Percentiles rank a stretch among this genome's conserved stretches.
Conservation (phyloP, 2,797 vertebrate genomes). For the Scyliorhinus canicula region DNA sequence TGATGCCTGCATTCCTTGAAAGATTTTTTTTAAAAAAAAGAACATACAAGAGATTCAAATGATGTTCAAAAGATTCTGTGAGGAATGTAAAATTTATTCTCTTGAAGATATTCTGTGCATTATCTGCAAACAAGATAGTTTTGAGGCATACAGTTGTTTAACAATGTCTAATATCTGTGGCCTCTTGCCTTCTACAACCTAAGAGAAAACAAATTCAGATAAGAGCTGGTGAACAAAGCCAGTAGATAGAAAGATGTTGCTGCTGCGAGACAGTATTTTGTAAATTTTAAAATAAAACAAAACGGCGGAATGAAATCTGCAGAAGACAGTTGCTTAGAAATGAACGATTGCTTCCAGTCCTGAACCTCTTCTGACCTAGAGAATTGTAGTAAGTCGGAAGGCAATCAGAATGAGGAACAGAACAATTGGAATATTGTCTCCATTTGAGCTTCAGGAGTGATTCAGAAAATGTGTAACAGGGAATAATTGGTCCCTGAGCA, state of each 20-base stretch:
- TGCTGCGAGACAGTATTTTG: neutral
- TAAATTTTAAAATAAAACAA: neutral
- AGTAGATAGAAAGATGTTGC: neutral
- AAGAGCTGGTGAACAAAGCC: neutral
- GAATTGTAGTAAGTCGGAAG: neutral
- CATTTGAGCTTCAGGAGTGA: no score
- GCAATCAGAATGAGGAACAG: constrained; percentile 7
- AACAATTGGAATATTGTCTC: constrained; percentile 3
- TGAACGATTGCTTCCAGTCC: neutral
- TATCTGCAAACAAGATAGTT: neutral
- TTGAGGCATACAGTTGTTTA: neutral
- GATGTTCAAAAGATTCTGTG: neutral
- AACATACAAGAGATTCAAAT: neutral
- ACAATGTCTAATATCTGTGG: neutral
- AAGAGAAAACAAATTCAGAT: neutral
- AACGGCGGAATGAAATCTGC: neutral
- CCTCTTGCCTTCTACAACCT: neutral
- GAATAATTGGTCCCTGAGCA: neutral
- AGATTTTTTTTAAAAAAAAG: no score
- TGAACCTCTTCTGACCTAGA: neutral
- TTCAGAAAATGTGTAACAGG: neutral
- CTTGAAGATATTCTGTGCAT: neutral
- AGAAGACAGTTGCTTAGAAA: neutral
- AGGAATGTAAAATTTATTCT: neutral
- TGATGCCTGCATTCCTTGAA: no score